Evolutionary conservation across 2,797 vertebrate genomes (phyloP), one percentile per base, ranked within the genome.

Genomic region (Tenualosa thibaudeaui): DNA sequence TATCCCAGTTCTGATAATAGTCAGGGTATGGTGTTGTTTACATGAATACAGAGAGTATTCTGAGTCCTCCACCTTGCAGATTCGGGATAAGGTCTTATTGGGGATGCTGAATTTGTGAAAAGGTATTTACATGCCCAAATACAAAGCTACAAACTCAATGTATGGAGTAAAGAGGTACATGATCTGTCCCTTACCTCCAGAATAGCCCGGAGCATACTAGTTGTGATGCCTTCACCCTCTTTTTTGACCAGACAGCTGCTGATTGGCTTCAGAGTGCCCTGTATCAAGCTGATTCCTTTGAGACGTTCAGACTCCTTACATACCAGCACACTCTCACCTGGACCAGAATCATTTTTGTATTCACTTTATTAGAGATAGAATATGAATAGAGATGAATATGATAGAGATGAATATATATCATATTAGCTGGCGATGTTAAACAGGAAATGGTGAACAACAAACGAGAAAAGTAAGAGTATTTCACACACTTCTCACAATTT

Each of bases 191-290:
- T 56, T 90, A 99, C 98, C 97, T 99, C 98, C 82, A 99, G 93
- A 92, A 99, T 97, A 85, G 98, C 98, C 91, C 98, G 95, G 82
- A 98, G 96, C 98, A 99, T 98, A 89, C 97, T 98, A 24, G 96
- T 96, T 83, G 97, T 95, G 84, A 98, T 91, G 10, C 96, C 97
- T 49, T 96, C 96, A 43, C 97, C 98, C 84, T 97, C 97, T 82
- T 83, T 92, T 92, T 93, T 96, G 87, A 95, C 93, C 87, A 99
- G 93, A 91, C 97, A 99, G 94, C 98, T 99, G 86, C 88, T 90
- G 91, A 99, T 96, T 87, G 98, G 97, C 88, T 95, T 97, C 49
- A 99, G 95, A 83, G 90, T 92, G 37, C 97, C 97, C 81, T 94
- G 97, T 84, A 99, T 95, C 0, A 99, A 94, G 89, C 93, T 93